A percentile compares a stretch with the other conserved stretches of the same genome.
Evolutionary conservation across 2,888 invertebrate species (phyloP).

Genomic region (Schizotus pectinicornis): DNA sequence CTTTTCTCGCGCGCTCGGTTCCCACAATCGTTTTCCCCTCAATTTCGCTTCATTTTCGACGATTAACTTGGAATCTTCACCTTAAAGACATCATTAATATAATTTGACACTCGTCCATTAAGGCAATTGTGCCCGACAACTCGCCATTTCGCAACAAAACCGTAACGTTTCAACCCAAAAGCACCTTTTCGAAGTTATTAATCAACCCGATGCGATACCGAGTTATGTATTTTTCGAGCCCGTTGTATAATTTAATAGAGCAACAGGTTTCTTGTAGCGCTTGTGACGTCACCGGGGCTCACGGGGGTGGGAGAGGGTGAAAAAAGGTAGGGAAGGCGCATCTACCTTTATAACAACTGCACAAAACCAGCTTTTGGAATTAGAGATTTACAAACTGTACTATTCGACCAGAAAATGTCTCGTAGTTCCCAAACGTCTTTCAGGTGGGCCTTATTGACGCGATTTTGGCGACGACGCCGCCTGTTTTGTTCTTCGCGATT

Average conservation of each 20-base stretch:
- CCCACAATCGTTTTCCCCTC: no score
- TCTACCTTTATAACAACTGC: slow-evolving; percentile 48
- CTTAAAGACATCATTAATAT: slow-evolving; percentile 17
- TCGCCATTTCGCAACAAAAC: slow-evolving; percentile 7
- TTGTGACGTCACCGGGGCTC: slow-evolving; percentile 44
- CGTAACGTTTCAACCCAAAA: slow-evolving; percentile 5
- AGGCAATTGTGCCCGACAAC: slow-evolving; percentile 11
- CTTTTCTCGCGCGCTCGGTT: no score
- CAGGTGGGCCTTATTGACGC: not conserved
- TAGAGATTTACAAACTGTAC: slow-evolving; percentile 54
- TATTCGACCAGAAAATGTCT: slow-evolving; percentile 44
- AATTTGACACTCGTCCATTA: slow-evolving; percentile 22
- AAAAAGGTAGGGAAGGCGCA: slow-evolving; percentile 32
- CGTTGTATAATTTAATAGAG: slow-evolving; percentile 51
- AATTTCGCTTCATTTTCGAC: no score
- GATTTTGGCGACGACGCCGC: not conserved
- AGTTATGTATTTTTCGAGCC: slow-evolving; percentile 22
- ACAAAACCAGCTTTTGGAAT: slow-evolving; percentile 55
- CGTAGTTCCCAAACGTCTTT: not conserved
- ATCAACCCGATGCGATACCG: slow-evolving; percentile 17
- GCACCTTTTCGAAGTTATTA: slow-evolving; percentile 19
- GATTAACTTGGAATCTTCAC: no score
- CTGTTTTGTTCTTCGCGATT: no score
- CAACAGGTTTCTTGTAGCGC: slow-evolving; percentile 53
- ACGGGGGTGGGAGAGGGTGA: slow-evolving; percentile 37